Conservation (phyloP, 2,888 invertebrate genomes). For the Archips xylosteana region DNA sequence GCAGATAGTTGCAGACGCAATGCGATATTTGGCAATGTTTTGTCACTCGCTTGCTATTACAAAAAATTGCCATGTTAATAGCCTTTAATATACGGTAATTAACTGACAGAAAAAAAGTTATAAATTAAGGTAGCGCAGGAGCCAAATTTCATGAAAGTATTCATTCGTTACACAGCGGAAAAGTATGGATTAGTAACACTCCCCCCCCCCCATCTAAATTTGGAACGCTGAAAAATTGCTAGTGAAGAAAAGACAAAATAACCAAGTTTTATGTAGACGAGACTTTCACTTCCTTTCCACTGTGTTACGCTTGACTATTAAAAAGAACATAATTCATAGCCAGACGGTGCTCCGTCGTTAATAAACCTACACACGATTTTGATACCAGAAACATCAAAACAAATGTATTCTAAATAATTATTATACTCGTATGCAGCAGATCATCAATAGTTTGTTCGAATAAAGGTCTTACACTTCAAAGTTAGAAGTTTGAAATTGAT, state of each 20-base stretch:
- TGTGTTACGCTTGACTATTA: neutral
- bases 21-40: no score
- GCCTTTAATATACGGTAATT: no score
- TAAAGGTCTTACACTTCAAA: neutral
- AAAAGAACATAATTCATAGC: neutral
- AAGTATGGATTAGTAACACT: neutral
- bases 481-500: no score
- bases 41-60: no score
- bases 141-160: neutral
- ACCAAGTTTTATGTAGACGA: neutral
- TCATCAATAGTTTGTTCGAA: neutral
- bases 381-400: neutral
- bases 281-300: neutral
- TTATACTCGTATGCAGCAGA: neutral
- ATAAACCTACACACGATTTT: neutral
- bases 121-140: neutral
- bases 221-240: no score
- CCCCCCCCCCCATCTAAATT: no score
- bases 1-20: no score
- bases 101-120: neutral
- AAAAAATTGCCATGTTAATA: no score
- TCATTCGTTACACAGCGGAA: constrained; percentile 4
- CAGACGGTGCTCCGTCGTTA: neutral
- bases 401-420: neutral
- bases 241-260: neutral